phyloP scores from a whole-genome alignment of 1,140 invertebrate species.

The Nephila pilipes region DNA sequence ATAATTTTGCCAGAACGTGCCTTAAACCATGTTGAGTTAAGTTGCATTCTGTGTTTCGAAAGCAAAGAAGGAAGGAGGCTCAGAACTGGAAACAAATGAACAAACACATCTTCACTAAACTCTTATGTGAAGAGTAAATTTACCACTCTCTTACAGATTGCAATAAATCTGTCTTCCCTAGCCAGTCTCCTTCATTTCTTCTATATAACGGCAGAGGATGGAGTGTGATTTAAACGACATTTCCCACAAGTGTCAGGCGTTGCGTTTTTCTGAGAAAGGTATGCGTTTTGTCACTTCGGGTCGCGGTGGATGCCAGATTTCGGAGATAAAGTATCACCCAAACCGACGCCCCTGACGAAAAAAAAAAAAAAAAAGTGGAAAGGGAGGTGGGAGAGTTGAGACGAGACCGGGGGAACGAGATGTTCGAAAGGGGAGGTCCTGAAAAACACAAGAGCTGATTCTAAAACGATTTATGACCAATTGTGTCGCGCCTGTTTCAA shows the following conservation, averaged over 20 bases:
- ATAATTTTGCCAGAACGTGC: not conserved
- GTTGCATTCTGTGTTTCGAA: slow-evolving; percentile 17
- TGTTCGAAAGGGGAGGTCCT: not conserved
- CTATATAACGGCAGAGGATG: not conserved
- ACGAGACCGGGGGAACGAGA: no score
- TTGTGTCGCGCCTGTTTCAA: not conserved
- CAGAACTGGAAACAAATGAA: not conserved
- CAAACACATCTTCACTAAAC: slow-evolving; percentile 12
- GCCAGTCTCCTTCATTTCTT: not conserved
- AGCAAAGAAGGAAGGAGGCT: not conserved
- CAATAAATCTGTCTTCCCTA: slow-evolving; percentile 46
- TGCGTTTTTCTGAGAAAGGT: slow-evolving; percentile 42
- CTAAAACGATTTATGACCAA: not conserved
- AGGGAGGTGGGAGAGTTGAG: not conserved
- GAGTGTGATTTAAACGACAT: slow-evolving; percentile 58
- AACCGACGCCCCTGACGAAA: slow-evolving; percentile 6
- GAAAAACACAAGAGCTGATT: slow-evolving; percentile 36
- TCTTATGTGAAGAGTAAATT: slow-evolving; percentile 27
- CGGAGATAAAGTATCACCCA: slow-evolving; percentile 26
- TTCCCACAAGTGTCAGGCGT: slow-evolving; percentile 66
- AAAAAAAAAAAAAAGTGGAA: no score
- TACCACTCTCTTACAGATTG: slow-evolving; percentile 7
- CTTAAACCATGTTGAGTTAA: not conserved
- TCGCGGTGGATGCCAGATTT: slow-evolving; percentile 50
- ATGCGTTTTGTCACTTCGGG: slow-evolving; percentile 67